Evolutionary conservation across 2,888 invertebrate genomes (phyloP).

Genomic region (Autographa pulchrina): DNA sequence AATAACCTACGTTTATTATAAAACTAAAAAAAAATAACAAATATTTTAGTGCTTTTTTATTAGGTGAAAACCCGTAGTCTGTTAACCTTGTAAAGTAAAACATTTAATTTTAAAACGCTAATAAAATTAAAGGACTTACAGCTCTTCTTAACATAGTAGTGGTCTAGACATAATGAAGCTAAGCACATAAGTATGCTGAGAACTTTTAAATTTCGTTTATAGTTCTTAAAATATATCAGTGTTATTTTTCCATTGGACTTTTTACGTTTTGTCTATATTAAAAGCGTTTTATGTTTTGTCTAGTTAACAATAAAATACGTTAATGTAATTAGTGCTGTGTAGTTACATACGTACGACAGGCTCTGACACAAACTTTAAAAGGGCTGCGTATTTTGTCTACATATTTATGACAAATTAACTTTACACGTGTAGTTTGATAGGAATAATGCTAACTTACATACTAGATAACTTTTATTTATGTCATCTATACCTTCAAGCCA

Average conservation of each 20-base stretch:
- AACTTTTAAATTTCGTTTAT: not conserved
- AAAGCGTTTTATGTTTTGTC: too few species aligned
- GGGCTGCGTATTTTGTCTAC: too few species aligned
- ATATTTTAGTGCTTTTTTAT: not conserved
- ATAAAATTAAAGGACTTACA: not conserved
- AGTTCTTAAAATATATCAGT: not conserved
- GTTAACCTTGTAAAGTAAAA: not conserved
- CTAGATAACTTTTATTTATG: too few species aligned
- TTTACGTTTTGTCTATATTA: not conserved
- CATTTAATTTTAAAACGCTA: not conserved
- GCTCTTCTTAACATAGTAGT: not conserved
- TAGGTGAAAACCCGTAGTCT: not conserved
- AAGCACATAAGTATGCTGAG: not conserved
- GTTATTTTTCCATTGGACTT: not conserved
- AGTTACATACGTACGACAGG: too few species aligned
- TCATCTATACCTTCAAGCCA: too few species aligned
- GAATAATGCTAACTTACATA: too few species aligned
- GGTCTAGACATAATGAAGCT: not conserved
- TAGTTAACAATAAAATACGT: too few species aligned
- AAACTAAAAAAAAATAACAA: not conserved
- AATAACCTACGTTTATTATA: not conserved
- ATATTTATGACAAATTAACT: too few species aligned
- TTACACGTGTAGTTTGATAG: too few species aligned
- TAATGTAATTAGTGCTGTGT: too few species aligned
- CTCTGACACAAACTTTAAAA: too few species aligned